These are phyloP conservation scores for Strigamia transsilvanica DNA, from an alignment of 2,888 invertebrate genomes.

Conservation along the genomic window DNA sequence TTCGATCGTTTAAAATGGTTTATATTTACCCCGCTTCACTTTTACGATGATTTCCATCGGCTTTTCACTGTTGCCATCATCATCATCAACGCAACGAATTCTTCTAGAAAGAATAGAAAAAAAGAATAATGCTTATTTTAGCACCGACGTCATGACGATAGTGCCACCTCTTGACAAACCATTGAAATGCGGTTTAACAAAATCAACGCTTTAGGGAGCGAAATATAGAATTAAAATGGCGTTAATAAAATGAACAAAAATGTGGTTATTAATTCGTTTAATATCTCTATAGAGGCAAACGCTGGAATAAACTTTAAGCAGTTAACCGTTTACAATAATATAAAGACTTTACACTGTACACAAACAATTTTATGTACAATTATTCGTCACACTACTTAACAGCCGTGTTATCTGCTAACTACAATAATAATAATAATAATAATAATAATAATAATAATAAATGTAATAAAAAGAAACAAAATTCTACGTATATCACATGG, in stretches of 20 bases:
- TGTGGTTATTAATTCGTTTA: slow-evolving; percentile 13
- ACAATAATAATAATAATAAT: not conserved
- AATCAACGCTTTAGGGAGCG: not conserved
- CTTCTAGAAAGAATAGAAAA: not conserved
- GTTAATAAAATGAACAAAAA: not conserved
- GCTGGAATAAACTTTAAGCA: slow-evolving; percentile 36
- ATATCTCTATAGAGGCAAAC: slow-evolving; percentile 40
- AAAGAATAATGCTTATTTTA: not conserved
- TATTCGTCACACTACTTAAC: not conserved
- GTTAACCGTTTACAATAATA: slow-evolving; percentile 27
- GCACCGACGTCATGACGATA: not conserved
- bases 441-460: no score
- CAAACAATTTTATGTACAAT: slow-evolving; percentile 40
- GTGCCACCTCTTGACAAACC: not conserved
- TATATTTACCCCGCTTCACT: not conserved
- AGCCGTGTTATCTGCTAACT: slow-evolving; percentile 19
- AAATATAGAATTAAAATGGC: not conserved
- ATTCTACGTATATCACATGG: not conserved
- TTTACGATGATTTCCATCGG: not conserved
- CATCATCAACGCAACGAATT: not conserved
- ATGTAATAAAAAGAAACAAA: not conserved
- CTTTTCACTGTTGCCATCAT: not conserved
- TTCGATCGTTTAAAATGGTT: no score
- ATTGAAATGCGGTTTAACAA: not conserved
- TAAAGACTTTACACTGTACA: slow-evolving; percentile 43